Base-by-base conservation (phyloP, 2,888 invertebrate genomes). In the Embidobia sp. region DNA sequence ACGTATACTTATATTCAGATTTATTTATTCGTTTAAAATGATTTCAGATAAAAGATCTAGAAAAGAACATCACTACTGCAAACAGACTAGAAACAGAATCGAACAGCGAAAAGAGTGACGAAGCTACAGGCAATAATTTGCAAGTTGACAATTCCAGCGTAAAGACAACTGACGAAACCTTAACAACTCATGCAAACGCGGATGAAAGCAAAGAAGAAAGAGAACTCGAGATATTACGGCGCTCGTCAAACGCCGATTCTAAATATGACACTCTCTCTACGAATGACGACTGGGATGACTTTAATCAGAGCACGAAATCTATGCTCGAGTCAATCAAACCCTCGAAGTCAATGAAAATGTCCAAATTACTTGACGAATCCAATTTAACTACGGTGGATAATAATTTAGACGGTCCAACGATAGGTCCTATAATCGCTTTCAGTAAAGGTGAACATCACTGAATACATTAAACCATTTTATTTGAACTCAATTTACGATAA, bases 331-430 rank as follows among this genome's bases (percentile, higher is more conserved):
- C 46, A 8, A 53, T 8, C 16, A 73, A 48, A 55, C 49, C 40
- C 6, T 64, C 73, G 0, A 59, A 69, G 27, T 40, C 49, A 46
- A 46, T 73, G 19, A 78, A 76, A 57, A 63, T 74, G 46, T 53
- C 74, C 37, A 76, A 59, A 63, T 59, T 80, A 31, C 22, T 66
- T 18, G 64, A 72, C 16, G 66, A 76, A 13, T 49, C 66, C n/a
- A 76, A 67, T 49, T 73, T 59, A 15, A 63, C 75, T 7, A 78
- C 73, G 11, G 66, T 89, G 48, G 88, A 91, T 64, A 88, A 88
- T 59, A 86, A 90, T 11, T 59, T 79, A 26, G 73, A 80, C 18
- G 81, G 80, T 22, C 90, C 81, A 85, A 90, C 81, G 81, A 90
- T 80, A 61, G 84, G 80, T 16, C 80, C 85, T 5, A 78, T 86